Base-by-base conservation (phyloP, 2,797 vertebrate genomes). In the Labroides dimidiatus region DNA sequence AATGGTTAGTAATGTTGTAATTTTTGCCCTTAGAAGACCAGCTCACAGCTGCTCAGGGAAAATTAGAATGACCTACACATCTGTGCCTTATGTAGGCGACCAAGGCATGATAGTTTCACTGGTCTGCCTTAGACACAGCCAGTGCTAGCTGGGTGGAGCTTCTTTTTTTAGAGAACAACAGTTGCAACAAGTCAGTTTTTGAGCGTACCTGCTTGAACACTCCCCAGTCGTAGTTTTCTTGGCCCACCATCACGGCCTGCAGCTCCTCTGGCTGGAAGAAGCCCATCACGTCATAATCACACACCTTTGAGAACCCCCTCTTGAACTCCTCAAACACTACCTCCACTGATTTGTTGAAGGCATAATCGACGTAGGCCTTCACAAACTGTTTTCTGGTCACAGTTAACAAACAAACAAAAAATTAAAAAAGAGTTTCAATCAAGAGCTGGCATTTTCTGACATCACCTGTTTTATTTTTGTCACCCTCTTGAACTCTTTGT, bases 231-330 rank as follows among this genome's bases (percentile, higher is more conserved):
- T 97, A 98, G 81, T 95, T 93, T 55, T 97, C 96, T 39, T 95
- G 95, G 78, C 97, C 98, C 91, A 96, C 94, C 87, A 96, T 95
- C 93, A 98, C 95, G 7, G 93, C 92, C 69, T 96, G 95, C 82
- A 99, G 75, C 87, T 99, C 97, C 6, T 96, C 96, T 2, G 97
- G 96, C 72, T 97, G 96, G 84, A 99, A 99, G 66, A 98, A 92
- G 62, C 95, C 92, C 86, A 99, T 95, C 63, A 96, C 88, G 72
- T 94, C 89, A 12, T 92, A 90, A 53, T 95, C 91, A 81, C 97
- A 99, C 21, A 97, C 97, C 87, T 96, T 98, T 88, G 96, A 96
- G 92, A 99, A 99, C 23, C 98, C 97, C 69, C 84, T 93, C 83
- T 91, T 93, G 89, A 99, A 99, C 64, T 91, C 94, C 48, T 92